Evolutionary conservation across 1,140 invertebrate species (phyloP).

Genomic region (Rhopalosiphum maidis): DNA sequence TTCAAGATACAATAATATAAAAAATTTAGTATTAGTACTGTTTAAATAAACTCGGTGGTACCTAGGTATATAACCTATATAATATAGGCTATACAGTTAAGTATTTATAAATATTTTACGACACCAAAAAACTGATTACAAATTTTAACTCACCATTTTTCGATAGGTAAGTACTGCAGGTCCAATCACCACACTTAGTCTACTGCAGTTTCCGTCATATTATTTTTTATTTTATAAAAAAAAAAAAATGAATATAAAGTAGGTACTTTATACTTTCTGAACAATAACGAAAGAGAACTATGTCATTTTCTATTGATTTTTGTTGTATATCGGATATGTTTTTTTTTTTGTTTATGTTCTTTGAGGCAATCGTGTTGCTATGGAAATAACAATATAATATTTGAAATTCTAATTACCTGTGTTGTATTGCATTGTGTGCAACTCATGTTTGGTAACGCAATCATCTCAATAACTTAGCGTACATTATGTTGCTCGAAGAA

Average conservation of each 20-base stretch:
- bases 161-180: not conserved
- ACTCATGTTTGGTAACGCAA: not conserved
- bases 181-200: not conserved
- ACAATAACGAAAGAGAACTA: not conserved
- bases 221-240: not conserved
- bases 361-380: conserved; percentile 25
- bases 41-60: too few species aligned
- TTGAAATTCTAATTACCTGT: not conserved
- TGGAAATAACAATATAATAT: conserved; percentile 11
- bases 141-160: conserved; percentile 4
- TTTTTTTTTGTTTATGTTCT: conserved; percentile 18
- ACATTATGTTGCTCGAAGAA: not conserved
- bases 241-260: not conserved
- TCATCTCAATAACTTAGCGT: not conserved
- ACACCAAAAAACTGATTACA: not conserved
- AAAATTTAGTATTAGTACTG: not conserved
- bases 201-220: not conserved
- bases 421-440: not conserved
- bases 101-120: not conserved
- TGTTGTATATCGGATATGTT: not conserved
- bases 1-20: not conserved
- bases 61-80: too few species aligned
- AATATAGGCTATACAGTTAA: not conserved
- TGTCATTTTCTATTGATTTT: not conserved
- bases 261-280: not conserved